phyloP scores from a whole-genome alignment of 2,888 invertebrate genomes.

The Limenitis camilla region DNA sequence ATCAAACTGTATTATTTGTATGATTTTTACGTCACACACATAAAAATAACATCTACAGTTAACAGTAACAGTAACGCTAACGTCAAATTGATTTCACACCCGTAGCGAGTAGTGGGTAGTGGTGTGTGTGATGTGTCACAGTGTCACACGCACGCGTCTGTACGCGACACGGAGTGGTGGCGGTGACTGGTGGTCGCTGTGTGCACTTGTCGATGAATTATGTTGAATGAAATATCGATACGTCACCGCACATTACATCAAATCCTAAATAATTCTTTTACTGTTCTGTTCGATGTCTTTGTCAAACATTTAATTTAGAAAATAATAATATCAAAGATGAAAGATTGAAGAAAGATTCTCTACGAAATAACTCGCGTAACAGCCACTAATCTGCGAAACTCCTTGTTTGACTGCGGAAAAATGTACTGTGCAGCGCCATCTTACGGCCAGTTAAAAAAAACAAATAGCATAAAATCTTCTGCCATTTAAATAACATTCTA shows the following conservation, averaged over 20 bases:
- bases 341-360: too few relatives aligned
- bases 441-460: neutral
- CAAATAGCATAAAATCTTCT: too few relatives aligned
- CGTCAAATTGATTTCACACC: conserved; percentile 28
- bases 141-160: conserved; percentile 31
- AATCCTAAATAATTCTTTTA: too few relatives aligned
- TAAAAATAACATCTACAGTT: conserved; percentile 20
- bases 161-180: conserved; percentile 27
- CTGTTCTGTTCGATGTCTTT: too few relatives aligned
- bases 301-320: too few relatives aligned
- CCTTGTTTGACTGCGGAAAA: too few relatives aligned
- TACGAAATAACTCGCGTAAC: too few relatives aligned
- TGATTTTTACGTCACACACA: conserved; percentile 8
- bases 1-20: too few relatives aligned
- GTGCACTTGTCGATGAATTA: conserved; percentile 13
- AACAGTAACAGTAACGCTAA: conserved; percentile 5
- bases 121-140: conserved; percentile 15
- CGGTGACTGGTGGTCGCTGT: conserved; percentile 28
- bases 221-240: neutral
- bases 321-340: too few relatives aligned
- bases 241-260: neutral
- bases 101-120: neutral
- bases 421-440: neutral
- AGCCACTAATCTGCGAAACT: too few relatives aligned
- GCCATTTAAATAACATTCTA: too few relatives aligned